Base-by-base conservation (phyloP, 1,140 invertebrate species). In the Pogonomyrmex californicus region DNA sequence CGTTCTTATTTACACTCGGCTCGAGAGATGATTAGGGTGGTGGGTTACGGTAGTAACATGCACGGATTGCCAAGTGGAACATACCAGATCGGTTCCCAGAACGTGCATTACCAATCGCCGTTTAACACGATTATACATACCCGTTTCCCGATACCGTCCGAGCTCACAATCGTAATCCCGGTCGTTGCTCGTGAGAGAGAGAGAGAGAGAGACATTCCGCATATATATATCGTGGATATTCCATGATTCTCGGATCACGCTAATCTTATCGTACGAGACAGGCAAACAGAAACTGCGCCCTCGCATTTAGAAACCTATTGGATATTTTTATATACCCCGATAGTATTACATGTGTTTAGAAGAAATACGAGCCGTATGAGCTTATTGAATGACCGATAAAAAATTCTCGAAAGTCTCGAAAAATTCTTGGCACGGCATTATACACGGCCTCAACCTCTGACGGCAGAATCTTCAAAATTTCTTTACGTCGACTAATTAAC, bases 181-280 rank as follows among this genome's bases (percentile, higher is more conserved):
- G 30, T 70, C 5, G 62, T 79, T 71, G 60, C 51, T 14, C 51
- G 51, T 30, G 68, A 73, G 23, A 23, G 23, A 23, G 66, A 82
- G 41, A 73, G 51, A 17, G 68, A 73, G 23, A 23, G 23, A 23
- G 66, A 82, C 54, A 73, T 71, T 71, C 36, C 78, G 5, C 49
- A 2, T 44, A 71, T 23, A 36, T 10, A 23, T 23, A 23, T 10
- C 23, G 44, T 41, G 54, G 33, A 58, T 23, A 77, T 63, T n/a
- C 63, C 79, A 71, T 49, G 63, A 71, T 44, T 56, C 79, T 47
- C 51, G 41, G 54, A 54, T 49, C 41, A 47, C 54, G n/a, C 56
- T 83, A 75, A 83, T 82, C 79, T 82, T 82, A 82, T 75, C 79
- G 41, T n/a, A 12, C 23, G 41, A 38, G 33, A 12, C 54, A 33